Conservation (phyloP, 2,888 invertebrate genomes). For the Punctoribates punctum region DNA sequence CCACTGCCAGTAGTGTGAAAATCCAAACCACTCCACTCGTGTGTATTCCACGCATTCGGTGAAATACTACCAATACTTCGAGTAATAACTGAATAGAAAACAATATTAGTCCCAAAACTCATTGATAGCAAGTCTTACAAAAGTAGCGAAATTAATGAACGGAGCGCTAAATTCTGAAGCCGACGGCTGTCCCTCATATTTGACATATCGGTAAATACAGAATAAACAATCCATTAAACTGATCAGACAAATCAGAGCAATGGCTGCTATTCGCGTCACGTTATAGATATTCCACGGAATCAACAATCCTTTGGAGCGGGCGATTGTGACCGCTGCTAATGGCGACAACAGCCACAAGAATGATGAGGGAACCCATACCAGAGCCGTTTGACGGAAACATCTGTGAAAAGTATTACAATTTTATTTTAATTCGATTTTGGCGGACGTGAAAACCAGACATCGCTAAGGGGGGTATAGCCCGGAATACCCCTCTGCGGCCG, state of each 20-base stretch:
- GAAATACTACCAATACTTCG: neutral
- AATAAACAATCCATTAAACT: slow-evolving; percentile 11
- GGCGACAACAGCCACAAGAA: slow-evolving; percentile 74
- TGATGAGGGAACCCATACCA: slow-evolving; percentile 82
- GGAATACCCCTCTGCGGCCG: no score
- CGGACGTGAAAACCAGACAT: no score
- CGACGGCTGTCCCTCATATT: neutral
- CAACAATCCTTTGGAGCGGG: slow-evolving; percentile 32
- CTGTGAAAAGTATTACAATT: no score
- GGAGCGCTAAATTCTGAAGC: neutral
- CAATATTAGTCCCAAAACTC: neutral
- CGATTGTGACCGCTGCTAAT: slow-evolving; percentile 59
- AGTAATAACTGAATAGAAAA: neutral
- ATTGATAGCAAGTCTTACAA: neutral
- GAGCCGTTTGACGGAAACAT: slow-evolving; percentile 85
- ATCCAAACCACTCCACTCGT: slow-evolving; percentile 30
- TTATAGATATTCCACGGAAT: slow-evolving; percentile 47
- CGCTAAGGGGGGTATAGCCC: no score
- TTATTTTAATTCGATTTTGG: no score
- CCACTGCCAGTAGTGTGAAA: neutral
- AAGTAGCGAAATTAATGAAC: slow-evolving; percentile 7
- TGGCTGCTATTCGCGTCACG: slow-evolving; percentile 43
- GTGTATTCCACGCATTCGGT: neutral
- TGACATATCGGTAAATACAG: neutral
- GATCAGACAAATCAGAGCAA: slow-evolving; percentile 1